phyloP scores from a whole-genome alignment of 2,113 vertebrate species.

The Odontophorus gujanensis region DNA sequence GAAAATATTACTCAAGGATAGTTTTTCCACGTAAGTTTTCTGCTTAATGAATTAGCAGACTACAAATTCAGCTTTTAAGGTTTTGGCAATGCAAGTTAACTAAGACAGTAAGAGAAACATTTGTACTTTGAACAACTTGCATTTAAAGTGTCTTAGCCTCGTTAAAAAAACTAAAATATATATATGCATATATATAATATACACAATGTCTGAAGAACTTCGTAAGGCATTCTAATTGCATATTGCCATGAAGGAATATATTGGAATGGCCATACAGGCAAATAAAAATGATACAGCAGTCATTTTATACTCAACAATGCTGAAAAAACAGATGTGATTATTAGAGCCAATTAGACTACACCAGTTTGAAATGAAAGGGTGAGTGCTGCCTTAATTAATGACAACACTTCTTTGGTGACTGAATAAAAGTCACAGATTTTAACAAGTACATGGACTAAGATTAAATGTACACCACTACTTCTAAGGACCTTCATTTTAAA shows the following conservation, averaged over 20 bases:
- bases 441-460: neutral
- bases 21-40: neutral
- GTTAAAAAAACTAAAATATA: neutral
- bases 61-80: neutral
- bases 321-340: slow-evolving; percentile 15
- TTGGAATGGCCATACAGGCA: neutral
- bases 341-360: neutral
- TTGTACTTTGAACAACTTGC: neutral
- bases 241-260: neutral
- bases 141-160: neutral
- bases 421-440: neutral
- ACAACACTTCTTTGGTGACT: neutral
- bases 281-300: neutral
- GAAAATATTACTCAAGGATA: neutral
- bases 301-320: neutral
- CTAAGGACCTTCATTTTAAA: neutral
- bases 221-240: neutral
- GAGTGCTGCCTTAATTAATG: neutral
- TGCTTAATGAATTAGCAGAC: neutral
- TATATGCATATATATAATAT: too few species aligned
- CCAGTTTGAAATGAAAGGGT: neutral
- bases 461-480: neutral
- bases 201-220: neutral
- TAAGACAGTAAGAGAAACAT: neutral
- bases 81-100: neutral